phyloP scores from a whole-genome alignment of 2,797 vertebrate genomes.

The Nannoperca obscura region DNA sequence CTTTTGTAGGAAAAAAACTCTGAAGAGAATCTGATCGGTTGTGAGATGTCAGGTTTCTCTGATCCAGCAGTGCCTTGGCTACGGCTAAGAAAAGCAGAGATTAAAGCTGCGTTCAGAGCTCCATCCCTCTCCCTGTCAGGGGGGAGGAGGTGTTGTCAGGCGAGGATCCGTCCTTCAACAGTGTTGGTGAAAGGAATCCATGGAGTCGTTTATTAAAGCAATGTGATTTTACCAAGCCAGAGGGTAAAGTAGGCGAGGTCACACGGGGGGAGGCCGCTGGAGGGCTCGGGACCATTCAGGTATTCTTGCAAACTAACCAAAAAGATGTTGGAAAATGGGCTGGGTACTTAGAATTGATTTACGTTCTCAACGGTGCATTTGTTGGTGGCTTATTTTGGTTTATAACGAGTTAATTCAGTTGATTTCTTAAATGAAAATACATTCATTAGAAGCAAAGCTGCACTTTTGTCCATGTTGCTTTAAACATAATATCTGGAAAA shows the following conservation, averaged over 20 bases:
- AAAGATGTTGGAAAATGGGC: slow-evolving; percentile 27
- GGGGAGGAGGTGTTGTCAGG: slow-evolving; percentile 63
- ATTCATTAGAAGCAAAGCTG: not conserved
- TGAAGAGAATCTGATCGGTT: slow-evolving; percentile 67
- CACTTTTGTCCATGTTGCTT: not conserved
- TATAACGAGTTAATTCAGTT: not conserved
- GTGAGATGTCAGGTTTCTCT: slow-evolving; percentile 71
- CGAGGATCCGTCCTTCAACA: slow-evolving; percentile 73
- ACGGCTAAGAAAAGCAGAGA: slow-evolving; percentile 77
- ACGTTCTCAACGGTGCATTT: not conserved
- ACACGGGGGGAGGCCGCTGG: slow-evolving; percentile 67
- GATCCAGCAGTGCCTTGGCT: slow-evolving; percentile 88
- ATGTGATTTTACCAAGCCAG: slow-evolving; percentile 75
- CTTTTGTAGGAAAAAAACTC: slow-evolving; percentile 31
- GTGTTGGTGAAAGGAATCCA: slow-evolving; percentile 93
- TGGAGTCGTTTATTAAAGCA: slow-evolving; percentile 79
- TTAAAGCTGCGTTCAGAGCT: slow-evolving; percentile 69
- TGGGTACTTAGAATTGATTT: not conserved
- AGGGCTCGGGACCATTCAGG: slow-evolving; percentile 78
- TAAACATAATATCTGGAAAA: not conserved
- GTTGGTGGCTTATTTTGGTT: not conserved
- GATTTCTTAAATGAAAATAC: not conserved
- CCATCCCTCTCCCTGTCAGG: slow-evolving; percentile 40
- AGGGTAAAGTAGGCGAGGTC: slow-evolving; percentile 68
- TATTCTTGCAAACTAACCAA: slow-evolving; percentile 52